Base-by-base conservation (phyloP, 2,888 invertebrate genomes). In the Loripinus fragilis region DNA sequence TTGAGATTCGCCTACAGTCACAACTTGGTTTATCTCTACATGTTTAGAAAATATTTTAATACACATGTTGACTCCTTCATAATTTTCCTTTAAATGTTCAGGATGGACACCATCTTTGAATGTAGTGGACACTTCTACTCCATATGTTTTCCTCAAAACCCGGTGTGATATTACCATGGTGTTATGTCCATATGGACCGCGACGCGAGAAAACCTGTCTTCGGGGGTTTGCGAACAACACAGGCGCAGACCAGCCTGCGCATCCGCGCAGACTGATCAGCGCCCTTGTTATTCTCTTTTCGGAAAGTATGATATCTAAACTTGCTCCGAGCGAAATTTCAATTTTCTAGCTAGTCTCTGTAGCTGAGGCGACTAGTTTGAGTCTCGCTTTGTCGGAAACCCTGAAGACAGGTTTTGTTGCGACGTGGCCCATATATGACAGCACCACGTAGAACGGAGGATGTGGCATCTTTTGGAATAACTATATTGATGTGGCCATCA, bases 91-190 rank as follows among this genome's bases (percentile, higher is more conserved):
- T 42, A 48, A 60, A 38, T 33, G 41, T 23, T 48, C 65, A 2
- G 70, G 70, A 42, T 75, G 41, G n/a, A 45, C 17, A 25, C 75
- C 75, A 23, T 64, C 50, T 33, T 65, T 30, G 33, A 75, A 75
- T 28, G 5, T 30, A n/a, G 17, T 8, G n/a, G 25, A 38, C 2
- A 45, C 50, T 5, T 50, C 65, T 33, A 52, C 30, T 15, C 75
- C 75, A 38, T 71, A 75, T 8, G 75, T 75, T 10, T 75, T 41
- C 41, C 52, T 70, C 1, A 75, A 28, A 17, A 75, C 52, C 10
- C 75, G 33, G 50, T 75, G 50, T 30, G 0, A 75, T 71, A 12
- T 41, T 50, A 25, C 52, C 48, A 17, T 70, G 75, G n/a, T 64
- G 30, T 17, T 75, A n/a, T n/a, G n/a, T n/a, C n/a, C n/a, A n/a